Conservation (phyloP, 2,113 vertebrate genomes). For the Morone chrysops region DNA sequence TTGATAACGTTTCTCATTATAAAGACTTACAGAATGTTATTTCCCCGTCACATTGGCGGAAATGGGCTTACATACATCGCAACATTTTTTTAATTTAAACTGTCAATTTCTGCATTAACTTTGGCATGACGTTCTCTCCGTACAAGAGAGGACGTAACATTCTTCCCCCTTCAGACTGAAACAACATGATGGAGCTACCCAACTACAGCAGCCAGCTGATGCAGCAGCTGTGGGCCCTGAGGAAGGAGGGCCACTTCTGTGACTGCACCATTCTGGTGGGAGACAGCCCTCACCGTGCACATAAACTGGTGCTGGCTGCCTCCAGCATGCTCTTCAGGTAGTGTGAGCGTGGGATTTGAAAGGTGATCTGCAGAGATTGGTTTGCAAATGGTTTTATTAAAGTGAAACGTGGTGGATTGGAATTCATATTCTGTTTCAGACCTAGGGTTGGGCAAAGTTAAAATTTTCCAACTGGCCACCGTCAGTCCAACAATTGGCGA, state of each 20-base stretch:
- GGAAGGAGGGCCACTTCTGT: constrained; percentile 89
- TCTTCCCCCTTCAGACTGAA: not conserved
- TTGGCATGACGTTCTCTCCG: constrained; percentile 3
- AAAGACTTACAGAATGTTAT: too few species aligned
- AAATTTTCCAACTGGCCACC: too few species aligned
- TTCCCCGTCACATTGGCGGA: too few species aligned
- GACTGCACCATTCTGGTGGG: constrained; percentile 90
- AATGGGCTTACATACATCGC: too few species aligned
- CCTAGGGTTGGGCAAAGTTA: too few species aligned
- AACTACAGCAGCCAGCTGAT: constrained; percentile 90
- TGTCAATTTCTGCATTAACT: too few species aligned
- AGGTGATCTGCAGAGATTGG: not conserved
- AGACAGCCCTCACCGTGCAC: constrained; percentile 85
- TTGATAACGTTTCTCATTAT: too few species aligned
- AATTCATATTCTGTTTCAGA: not conserved
- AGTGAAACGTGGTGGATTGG: not conserved
- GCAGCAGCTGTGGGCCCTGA: constrained; percentile 88
- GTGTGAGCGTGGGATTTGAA: not conserved
- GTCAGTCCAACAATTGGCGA: too few species aligned
- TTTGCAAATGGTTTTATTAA: not conserved
- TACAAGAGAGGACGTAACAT: not conserved
- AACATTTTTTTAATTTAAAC: too few species aligned
- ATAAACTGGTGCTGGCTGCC: constrained; percentile 90
- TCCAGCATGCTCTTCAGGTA: constrained; percentile 91
- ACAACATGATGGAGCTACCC: constrained; percentile 86